Percentiles rank a stretch among this genome's conserved stretches.
Conservation (phyloP, 92 coral and sea anemone species). For the Zoanthus solanderi region DNA sequence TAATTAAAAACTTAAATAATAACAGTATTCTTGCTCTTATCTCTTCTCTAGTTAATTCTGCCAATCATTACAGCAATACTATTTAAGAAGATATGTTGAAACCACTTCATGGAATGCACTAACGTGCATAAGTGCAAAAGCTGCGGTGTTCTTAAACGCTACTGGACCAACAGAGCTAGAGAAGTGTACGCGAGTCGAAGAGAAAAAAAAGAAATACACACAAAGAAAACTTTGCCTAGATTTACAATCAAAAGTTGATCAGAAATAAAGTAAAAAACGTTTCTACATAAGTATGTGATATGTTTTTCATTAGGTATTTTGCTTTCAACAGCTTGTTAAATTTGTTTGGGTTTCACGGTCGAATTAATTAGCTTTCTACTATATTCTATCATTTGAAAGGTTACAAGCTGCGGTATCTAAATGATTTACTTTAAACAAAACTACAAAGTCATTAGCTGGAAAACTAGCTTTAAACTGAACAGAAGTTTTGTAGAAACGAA, state of each 20-base stretch:
- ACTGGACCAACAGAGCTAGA: neutral
- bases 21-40: slow-evolving; percentile 1
- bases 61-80: slow-evolving; percentile 1
- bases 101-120: neutral
- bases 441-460: neutral
- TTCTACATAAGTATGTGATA: neutral
- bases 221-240: neutral
- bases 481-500: neutral
- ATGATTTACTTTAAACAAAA: neutral
- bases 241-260: too few relatives aligned
- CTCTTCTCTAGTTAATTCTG: neutral
- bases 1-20: neutral
- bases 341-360: slow-evolving; percentile 30
- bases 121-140: neutral
- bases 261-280: neutral
- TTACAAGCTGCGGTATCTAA: slow-evolving; percentile 6
- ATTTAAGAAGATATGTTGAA: neutral
- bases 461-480: neutral
- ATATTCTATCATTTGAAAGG: neutral
- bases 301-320: neutral
- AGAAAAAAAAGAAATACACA: neutral
- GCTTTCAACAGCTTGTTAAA: slow-evolving; percentile 13
- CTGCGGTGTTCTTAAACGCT: neutral
- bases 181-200: neutral
- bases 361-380: neutral